Evolutionary conservation across 2,797 vertebrate genomes (phyloP), one percentile per base, ranked within the genome.

Genomic region (Falco naumanni): DNA sequence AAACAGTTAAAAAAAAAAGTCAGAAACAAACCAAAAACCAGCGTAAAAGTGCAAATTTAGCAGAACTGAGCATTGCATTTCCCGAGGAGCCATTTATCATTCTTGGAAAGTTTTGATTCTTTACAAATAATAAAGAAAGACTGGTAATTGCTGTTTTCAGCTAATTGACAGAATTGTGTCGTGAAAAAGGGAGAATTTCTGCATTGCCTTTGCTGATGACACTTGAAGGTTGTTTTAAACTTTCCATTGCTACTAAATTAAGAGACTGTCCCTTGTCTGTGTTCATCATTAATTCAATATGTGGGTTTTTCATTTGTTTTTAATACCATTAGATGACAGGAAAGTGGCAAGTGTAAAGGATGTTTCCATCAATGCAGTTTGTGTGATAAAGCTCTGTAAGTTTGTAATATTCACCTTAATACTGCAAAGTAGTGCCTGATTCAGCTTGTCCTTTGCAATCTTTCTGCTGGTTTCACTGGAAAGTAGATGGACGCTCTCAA

Each of bases 81-180:
- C 96, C 91, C 21, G 66, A 91, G 95, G 94, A 97, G 97, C 95
- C 95, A 98, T 98, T 98, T 97, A 98, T 98, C 98, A 98, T 97
- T 92, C 88, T 97, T 91, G 81, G 90, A 97, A 98, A 98, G 95
- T 97, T 98, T 97, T 93, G 90, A 93, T 97, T 97, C 96, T 96
- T 95, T 93, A 94, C 95, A 95, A 97, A 97, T 96, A 98, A 97
- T 94, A 97, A 95, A 96, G 95, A 89, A 97, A 97, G 64, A 51
- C 87, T 90, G 68, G 94, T 98, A 98, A 97, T 97, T 96, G 95
- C 93, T 86, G 57, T 84, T 96, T 97, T 89, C 87, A 83, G 92
- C 84, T 98, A 98, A 97, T 96, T 97, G 98, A 97, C 97, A 97
- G 96, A 97, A 98, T 75, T 86, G 97, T 97, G 97, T 93, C 53